phyloP scores from a whole-genome alignment of 2,113 vertebrate species.

The Cryptomyrus ogoouensis region DNA sequence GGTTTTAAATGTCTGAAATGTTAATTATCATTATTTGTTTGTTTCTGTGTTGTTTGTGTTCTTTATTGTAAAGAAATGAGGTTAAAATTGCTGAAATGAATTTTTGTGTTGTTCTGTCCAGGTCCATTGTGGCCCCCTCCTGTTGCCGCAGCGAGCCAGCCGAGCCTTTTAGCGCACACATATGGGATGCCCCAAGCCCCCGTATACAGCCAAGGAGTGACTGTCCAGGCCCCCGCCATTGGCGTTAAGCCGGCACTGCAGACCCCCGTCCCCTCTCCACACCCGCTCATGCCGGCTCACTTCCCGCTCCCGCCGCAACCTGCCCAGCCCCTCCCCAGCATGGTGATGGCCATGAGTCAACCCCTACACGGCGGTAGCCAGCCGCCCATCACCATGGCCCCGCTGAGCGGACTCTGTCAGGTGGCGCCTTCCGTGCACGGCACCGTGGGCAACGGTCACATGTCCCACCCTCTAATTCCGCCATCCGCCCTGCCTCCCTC shows the following conservation, averaged over 20 bases:
- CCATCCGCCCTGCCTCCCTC: conserved; percentile 58
- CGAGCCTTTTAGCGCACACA: conserved; percentile 79
- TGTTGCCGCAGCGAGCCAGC: conserved; percentile 79
- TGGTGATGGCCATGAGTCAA: conserved; percentile 87
- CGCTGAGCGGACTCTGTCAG: conserved; percentile 71
- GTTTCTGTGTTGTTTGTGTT: too few species aligned
- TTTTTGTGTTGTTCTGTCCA: conserved; percentile 37
- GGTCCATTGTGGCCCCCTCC: conserved; percentile 84
- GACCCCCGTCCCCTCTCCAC: conserved; percentile 75
- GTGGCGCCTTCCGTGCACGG: conserved; percentile 60
- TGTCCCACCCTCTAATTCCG: conserved; percentile 66
- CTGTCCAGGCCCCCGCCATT: conserved; percentile 85
- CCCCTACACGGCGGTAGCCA: conserved; percentile 78
- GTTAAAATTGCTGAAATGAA: neutral
- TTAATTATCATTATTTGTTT: neutral
- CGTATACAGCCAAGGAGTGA: conserved; percentile 84
- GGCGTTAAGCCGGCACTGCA: conserved; percentile 85
- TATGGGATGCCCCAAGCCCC: conserved; percentile 85
- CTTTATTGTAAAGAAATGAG: neutral
- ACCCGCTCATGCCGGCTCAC: conserved; percentile 88
- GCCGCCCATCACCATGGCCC: conserved; percentile 71
- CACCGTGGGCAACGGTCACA: conserved; percentile 66
- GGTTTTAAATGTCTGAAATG: neutral
- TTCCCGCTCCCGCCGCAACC: conserved; percentile 84
- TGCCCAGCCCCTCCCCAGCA: conserved; percentile 78